phyloP scores from a whole-genome alignment of 64 coral and sea anemone genomes.

The Orbicella faveolata region DNA sequence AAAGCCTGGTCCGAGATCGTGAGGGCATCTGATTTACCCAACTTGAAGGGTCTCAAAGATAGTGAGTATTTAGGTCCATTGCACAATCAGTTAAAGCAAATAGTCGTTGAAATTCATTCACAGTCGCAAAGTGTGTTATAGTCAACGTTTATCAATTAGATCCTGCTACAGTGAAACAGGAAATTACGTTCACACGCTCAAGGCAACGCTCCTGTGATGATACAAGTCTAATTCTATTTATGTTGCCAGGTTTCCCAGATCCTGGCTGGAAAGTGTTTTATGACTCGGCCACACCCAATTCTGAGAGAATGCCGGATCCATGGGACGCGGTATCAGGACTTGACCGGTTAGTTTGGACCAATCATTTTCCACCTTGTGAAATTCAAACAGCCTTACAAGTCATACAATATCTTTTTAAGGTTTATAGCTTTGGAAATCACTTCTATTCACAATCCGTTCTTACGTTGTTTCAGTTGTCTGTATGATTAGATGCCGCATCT shows the following conservation, averaged over 20 bases:
- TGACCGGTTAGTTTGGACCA: conserved; percentile 56
- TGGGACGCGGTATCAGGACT: conserved; percentile 90
- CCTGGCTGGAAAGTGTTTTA: conserved; percentile 95
- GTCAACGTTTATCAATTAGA: too few species aligned
- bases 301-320: conserved; percentile 80
- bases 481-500: neutral
- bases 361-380: neutral
- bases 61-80: conserved; percentile 41
- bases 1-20: conserved; percentile 98
- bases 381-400: neutral
- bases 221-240: neutral
- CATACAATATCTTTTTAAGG: neutral
- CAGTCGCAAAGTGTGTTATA: too few species aligned
- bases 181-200: too few species aligned
- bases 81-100: too few species aligned
- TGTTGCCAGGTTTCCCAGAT: conserved; percentile 56
- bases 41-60: conserved; percentile 86
- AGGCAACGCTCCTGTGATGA: neutral
- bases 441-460: too few species aligned
- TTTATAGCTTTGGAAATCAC: too few species aligned
- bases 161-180: too few species aligned
- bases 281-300: conserved; percentile 84
- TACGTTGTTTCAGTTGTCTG: too few species aligned
- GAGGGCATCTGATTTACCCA: conserved; percentile 91
- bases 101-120: neutral